Base-by-base conservation (phyloP, 1,140 invertebrate genomes). In the Rhopalosiphum maidis region DNA sequence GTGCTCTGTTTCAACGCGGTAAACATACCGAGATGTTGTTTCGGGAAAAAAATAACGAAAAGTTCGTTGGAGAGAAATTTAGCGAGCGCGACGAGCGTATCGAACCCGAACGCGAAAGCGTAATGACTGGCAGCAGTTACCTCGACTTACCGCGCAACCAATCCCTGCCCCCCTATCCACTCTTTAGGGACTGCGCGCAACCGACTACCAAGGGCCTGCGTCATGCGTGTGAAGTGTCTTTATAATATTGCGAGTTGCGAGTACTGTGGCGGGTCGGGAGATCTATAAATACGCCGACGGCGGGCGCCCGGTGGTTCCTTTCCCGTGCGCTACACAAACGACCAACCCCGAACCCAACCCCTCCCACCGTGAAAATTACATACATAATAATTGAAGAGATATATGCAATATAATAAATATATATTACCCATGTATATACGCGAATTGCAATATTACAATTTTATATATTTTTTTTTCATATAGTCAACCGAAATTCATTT, bases 141-240 rank as follows among this genome's bases (percentile, higher is more conserved):
- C 55, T 82, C 90, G 55, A 35, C 30, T 82, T n/a, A n/a, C 90
- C 90, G 68, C 90, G 68, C 43, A 9, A 7, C 83, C 35, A 4
- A 85, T 23, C 37, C 30, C 60, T n/a, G 37, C 22, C 30, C 77
- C 25, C 35, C 35, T 6, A 23, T 25, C 77, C 91, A 48, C 91
- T 82, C 35, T 85, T 82, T 54, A 51, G 43, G 48, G 91, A 54
- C 60, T 21, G 43, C 60, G 41, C 87, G n/a, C 86, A 35, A 83
- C 55, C 35, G 25, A 54, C 86, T 25, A 83, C 55, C 18, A 18
- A 43, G 88, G 94, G 93, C 94, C 93, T 94, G 92, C 91, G 87
- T 85, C 91, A 87, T 93, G 92, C 92, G 90, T 60, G 91, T 51
- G 25, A 93, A 92, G 91, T 93, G 82, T 93, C n/a, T 85, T 85